phyloP scores from a whole-genome alignment of 2,888 invertebrate species.

The Adineta ricciae region DNA sequence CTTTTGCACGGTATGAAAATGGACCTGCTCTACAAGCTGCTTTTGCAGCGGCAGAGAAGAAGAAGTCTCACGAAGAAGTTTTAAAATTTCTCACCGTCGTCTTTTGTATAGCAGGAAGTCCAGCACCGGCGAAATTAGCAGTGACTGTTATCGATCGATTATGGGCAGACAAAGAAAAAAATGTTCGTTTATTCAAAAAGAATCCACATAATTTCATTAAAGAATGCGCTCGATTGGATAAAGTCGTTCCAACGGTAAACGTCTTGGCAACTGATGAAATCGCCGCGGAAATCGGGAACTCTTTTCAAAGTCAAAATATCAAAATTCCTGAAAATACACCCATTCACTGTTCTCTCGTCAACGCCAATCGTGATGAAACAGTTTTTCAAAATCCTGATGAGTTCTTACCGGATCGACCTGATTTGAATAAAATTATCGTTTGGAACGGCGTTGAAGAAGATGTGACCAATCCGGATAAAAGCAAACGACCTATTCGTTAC shows the following conservation, averaged over 20 bases:
- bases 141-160: background rate
- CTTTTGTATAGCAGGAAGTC: background rate
- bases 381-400: background rate
- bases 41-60: background rate
- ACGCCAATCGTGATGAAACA: background rate
- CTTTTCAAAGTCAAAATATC: background rate
- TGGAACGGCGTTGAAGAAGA: conserved; percentile 12
- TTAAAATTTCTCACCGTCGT: background rate
- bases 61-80: background rate
- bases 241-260: background rate
- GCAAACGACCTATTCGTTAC: background rate
- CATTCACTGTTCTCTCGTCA: background rate
- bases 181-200: background rate
- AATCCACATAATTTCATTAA: background rate
- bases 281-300: background rate
- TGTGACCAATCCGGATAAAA: background rate
- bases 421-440: background rate
- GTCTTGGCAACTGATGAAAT: background rate
- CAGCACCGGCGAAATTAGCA: background rate
- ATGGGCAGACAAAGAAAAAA: background rate
- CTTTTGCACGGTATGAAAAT: background rate
- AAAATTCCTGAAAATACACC: background rate
- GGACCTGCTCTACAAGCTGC: background rate
- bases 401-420: background rate
- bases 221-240: background rate